phyloP scores from a whole-genome alignment of 2,797 vertebrate genomes.

The Acridotheres tristis region DNA sequence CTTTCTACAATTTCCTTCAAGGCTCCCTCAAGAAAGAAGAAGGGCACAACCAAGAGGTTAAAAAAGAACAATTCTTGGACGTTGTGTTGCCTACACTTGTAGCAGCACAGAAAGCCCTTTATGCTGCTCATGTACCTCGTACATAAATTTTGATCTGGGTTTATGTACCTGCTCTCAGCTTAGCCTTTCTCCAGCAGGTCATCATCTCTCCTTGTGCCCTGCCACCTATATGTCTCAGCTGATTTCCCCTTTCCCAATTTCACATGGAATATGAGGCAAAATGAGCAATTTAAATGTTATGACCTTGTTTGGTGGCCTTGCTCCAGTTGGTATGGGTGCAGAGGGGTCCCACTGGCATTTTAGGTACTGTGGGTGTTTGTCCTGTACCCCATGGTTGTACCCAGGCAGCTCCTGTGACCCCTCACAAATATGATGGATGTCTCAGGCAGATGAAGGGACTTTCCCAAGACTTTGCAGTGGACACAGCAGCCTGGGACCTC shows the following conservation, averaged over 20 bases:
- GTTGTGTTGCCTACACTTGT: neutral
- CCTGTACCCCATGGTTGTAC: neutral
- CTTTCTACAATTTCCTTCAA: neutral
- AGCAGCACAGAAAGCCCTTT: neutral
- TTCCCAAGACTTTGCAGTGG: neutral
- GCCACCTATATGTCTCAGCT: neutral
- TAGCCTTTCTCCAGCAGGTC: neutral
- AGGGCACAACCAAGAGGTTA: neutral
- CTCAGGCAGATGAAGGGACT: neutral
- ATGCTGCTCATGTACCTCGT: fast-evolving
- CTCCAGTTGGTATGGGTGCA: neutral
- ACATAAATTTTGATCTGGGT: neutral
- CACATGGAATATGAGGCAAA: neutral
- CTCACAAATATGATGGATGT: neutral
- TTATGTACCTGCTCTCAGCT: neutral
- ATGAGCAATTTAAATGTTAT: neutral
- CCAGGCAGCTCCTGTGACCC: neutral
- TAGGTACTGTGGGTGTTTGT: neutral
- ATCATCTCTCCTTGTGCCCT: neutral
- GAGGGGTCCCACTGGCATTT: neutral
- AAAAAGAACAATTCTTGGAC: neutral
- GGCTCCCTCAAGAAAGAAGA: neutral
- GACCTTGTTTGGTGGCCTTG: neutral
- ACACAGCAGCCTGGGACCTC: neutral
- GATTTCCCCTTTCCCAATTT: neutral